Conservation (phyloP, 1,140 invertebrate species). For the Tribolium castaneum region DNA sequence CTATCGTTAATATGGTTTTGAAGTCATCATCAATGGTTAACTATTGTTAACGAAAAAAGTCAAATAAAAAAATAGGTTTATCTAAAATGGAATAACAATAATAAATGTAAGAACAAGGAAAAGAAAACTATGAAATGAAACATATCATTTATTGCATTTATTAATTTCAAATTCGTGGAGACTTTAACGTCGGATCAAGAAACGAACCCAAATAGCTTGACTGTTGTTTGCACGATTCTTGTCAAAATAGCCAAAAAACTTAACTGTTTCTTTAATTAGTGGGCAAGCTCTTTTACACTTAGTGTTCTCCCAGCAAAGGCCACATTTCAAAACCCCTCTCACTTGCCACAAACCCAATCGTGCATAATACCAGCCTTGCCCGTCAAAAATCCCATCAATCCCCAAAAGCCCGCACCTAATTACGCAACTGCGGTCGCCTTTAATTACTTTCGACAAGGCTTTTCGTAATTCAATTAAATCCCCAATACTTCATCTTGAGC, state of each 20-base stretch:
- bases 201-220: too few relatives aligned
- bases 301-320: background rate
- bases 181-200: too few relatives aligned
- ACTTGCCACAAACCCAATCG: background rate
- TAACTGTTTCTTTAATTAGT: too few relatives aligned
- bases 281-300: too few relatives aligned
- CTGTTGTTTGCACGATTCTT: too few relatives aligned
- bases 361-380: background rate
- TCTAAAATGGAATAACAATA: background rate
- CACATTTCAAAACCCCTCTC: background rate
- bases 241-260: too few relatives aligned
- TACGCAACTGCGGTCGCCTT: background rate
- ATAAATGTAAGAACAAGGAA: background rate
- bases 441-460: background rate
- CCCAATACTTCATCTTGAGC: background rate
- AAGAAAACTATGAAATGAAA: too few relatives aligned
- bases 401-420: background rate
- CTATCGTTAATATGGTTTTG: too few relatives aligned
- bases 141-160: too few relatives aligned
- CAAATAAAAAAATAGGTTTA: background rate
- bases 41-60: too few relatives aligned
- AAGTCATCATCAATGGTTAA: too few relatives aligned
- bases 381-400: background rate
- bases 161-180: too few relatives aligned
- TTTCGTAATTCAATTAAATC: conserved; percentile 7